Evolutionary conservation across 1,140 invertebrate genomes (phyloP), one percentile per base, ranked within the genome.

Genomic region (Ostrea denselamellosa): DNA sequence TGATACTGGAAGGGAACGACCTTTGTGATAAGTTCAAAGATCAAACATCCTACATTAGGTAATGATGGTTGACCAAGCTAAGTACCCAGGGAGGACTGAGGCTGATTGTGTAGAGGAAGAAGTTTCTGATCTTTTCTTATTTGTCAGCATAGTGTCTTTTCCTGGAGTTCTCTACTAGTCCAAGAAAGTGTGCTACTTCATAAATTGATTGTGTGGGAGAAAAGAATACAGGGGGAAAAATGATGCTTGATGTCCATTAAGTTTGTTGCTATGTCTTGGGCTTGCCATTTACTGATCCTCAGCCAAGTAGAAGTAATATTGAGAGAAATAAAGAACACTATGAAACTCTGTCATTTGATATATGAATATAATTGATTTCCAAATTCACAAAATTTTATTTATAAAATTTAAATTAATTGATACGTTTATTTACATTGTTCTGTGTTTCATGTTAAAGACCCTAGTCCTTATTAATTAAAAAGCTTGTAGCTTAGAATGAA

Each of bases 41-140:
- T 90, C 96, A 97, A 92, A 95, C 96, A 90, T 95, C 96, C n/a
- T 98, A 98, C 95, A 95, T 98, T 95, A 98, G 97, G 98, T 98
- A 98, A 96, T 54, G 44, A 25, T 7, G 56, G 56, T 62, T 19
- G 28, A 77, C 28, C 9, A 12, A 25, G 68, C 28, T 25, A 14
- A 28, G 22, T 77, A 22, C 68, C 68, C 22, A 34, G 65, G 25
- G 65, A 28, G 22, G n/a, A 62, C 56, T 62, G 56, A 62, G 7
- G 56, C 56, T 62, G 68, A 14, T 25, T 77, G 68, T 77, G 68
- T 77, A 25, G 68, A 77, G 68, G 7, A 34, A 10, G 68, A 77
- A 28, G 68, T 28, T 77, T 77, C 25, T 77, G 8, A 28, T 34
- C 68, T 77, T n/a, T n/a, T n/a, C 25, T n/a, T 25, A 34, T 28